Conservation (phyloP, 2,113 vertebrate genomes). For the Callocephalon fimbriatum region DNA sequence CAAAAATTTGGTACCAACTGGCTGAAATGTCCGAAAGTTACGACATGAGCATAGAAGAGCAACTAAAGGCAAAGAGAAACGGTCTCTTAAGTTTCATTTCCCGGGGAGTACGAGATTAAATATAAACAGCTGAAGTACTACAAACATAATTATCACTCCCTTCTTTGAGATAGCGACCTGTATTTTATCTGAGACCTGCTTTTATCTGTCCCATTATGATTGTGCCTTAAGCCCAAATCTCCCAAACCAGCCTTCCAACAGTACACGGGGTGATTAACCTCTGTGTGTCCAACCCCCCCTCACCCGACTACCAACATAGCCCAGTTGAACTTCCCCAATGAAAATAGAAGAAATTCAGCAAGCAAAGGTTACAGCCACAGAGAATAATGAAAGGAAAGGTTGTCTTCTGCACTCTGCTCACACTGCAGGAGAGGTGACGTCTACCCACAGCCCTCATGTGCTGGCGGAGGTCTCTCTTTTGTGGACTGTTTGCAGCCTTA, state of each 20-base stretch:
- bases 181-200: slow-evolving; percentile 13
- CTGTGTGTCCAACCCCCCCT: neutral
- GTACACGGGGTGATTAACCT: slow-evolving; percentile 32
- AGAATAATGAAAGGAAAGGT: neutral
- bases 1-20: neutral
- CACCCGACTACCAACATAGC: neutral
- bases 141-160: slow-evolving; percentile 51
- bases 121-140: slow-evolving; percentile 17
- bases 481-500: neutral
- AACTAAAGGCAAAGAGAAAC: neutral
- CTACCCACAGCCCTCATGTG: neutral
- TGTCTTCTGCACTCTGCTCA: neutral
- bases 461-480: neutral
- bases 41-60: neutral
- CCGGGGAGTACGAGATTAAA: neutral
- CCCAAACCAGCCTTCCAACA: neutral
- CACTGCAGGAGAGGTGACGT: neutral
- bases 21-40: neutral
- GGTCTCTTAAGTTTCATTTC: neutral
- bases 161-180: slow-evolving; percentile 6
- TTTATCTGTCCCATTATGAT: slow-evolving; percentile 50
- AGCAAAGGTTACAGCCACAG: neutral
- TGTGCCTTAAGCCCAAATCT: neutral
- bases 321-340: slow-evolving; percentile 7
- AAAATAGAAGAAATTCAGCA: slow-evolving; percentile 20